Evolutionary conservation across 2,888 invertebrate genomes (phyloP), one percentile per base, ranked within the genome.

Genomic region (Bombyx huttoni): DNA sequence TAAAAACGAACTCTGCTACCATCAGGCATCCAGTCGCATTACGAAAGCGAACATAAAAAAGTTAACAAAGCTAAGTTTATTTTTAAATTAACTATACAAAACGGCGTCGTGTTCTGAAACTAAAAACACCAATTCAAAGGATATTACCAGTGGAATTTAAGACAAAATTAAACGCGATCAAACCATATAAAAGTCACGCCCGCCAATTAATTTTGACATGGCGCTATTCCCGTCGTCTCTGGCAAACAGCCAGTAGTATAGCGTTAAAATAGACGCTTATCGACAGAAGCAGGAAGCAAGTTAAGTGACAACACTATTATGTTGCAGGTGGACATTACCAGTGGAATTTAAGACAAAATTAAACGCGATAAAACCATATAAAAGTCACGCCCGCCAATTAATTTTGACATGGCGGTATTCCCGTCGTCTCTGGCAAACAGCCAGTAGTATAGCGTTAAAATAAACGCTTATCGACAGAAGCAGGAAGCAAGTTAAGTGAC

Each of bases 401-500:
- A 51, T 51, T 45, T 48, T 48, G 35, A 40, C 35, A 35, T 40
- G 35, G 40, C 34, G 48, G 14, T 24, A 35, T 47, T 48, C 48
- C 14, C 48, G 52, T 49, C 49, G 51, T 9, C 24, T 24, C 49
- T 78, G 78, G 78, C 69, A 14, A 6, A n/a, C n/a, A 34, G 72
- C 78, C 78, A 78, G 13, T 61, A 53, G 56, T 54, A 53, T 52
- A 48, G 65, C 64, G 60, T 64, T 56, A 68, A 75, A 77, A 76
- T 75, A 77, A 71, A 67, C 61, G 65, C 65, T 64, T 75, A 78
- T 78, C 77, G 78, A 78, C 70, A 71, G 64, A 58, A 63, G 65
- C 67, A 73, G 73, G 70, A 74, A 69, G 61, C 60, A 59, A 59
- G 61, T 61, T 57, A 56, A 61, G 63, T 67, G 62, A 72, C 78